These are phyloP conservation scores for Morphnarchus princeps DNA, from an alignment of 2,113 vertebrate species.

Conservation along the genomic window DNA sequence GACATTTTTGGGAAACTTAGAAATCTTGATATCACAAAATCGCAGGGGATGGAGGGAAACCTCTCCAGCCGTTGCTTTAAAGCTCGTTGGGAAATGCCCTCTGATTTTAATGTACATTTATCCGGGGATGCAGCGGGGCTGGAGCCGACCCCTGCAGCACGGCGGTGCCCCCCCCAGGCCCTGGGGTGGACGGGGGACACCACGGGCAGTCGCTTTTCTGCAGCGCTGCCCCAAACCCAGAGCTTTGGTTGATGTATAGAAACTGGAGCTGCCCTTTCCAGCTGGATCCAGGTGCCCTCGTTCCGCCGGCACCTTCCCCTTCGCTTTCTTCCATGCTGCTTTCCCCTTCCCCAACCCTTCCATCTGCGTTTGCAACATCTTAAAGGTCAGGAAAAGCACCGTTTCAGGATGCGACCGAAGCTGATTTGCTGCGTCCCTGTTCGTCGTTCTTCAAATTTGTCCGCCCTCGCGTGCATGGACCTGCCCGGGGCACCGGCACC, in stretches of 20 bases:
- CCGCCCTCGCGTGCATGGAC: neutral
- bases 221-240: neutral
- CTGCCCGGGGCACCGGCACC: neutral
- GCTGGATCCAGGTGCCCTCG: neutral
- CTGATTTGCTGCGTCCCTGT: neutral
- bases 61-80: neutral
- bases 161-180: no score
- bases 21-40: neutral
- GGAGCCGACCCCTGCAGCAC: neutral
- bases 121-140: neutral
- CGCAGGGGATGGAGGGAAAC: fast-evolving
- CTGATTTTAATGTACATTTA: fast-evolving
- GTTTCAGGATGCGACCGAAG: neutral
- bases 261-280: slow-evolving; percentile 60
- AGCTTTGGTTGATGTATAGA: neutral
- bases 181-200: neutral
- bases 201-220: fast-evolving
- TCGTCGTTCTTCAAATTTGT: fast-evolving
- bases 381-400: slow-evolving; percentile 51
- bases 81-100: neutral
- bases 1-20: neutral
- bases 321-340: neutral
- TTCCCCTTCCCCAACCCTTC: neutral
- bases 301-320: neutral
- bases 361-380: neutral